Base-by-base conservation (phyloP, 2,888 invertebrate species). In the Apamea sordens region DNA sequence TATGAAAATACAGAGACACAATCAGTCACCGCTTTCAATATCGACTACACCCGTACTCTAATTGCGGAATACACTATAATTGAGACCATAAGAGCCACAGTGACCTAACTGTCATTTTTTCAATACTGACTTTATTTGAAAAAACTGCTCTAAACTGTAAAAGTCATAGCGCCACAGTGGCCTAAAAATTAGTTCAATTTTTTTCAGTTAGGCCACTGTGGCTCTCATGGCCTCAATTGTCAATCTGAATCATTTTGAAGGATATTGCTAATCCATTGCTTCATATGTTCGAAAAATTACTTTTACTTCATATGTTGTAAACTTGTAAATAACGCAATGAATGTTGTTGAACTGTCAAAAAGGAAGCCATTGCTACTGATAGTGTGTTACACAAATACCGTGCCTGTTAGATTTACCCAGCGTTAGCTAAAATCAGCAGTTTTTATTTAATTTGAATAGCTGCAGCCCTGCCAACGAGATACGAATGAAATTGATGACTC, bases 361-460 rank as follows among this genome's bases (percentile, higher is more conserved):
- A 13, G n/a, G 15, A 13, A n/a, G 6, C 4, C n/a, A 13, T 59
- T 59, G 10, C 11, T 13, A 59, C 5, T 59, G 5, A 59, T n/a
- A 59, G 59, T 59, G 53, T 24, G 11, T 11, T 53, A 21, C 3
- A 2, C 2, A 24, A 53, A 24, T 53, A 53, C 24, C 24, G 0
- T 24, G 24, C 10, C 61, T 2, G 56, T 56, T 7, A 11, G 32
- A 69, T 63, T 32, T 32, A 11, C 6, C 50, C n/a, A 11, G 28
- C 8, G 36, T 50, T 18, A 56, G 36, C 78, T 56, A 44, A 70
- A 64, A 56, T 28, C 63, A 32, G n/a, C 13, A 10, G 28, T 18
- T 36, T 15, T 36, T 36, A 18, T 63, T 80, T n/a, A n/a, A 47
- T 69, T 63, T 47, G 50, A 63, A 74, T 69, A 32, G 18, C 56